Evolutionary conservation across 1,140 invertebrate species (phyloP), one percentile per base, ranked within the genome.

Genomic region (Sesamia nonagrioides): DNA sequence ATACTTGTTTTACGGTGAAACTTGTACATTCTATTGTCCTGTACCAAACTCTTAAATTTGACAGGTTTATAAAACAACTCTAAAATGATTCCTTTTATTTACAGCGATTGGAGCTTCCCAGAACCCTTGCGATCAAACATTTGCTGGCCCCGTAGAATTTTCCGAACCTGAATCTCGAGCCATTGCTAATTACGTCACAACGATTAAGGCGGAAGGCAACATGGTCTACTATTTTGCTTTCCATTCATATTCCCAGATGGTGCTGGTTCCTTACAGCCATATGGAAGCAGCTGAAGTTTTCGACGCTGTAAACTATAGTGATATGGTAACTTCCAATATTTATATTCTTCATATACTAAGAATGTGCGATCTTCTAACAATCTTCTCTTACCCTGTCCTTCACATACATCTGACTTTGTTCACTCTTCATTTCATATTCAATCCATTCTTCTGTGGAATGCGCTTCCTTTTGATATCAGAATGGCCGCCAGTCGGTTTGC

Each of bases 101-200:
- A 52, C 88, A 94, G 95, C 89, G 11, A 82, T 85, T 18, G 98
- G 98, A 2, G 96, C 98, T 7, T 98, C 97, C n/a, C 95, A 95
- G 0, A 97, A 98, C 92, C 97, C 98, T 2, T 99, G 99, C 88
- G 96, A 96, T 2, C 97, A 98, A 79, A 98, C 97, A 0, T 99
- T 97, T 90, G 97, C 97, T 21, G 99, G 99, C 11, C 96, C 96
- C 0, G 89, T 93, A 0, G 95, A 98, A 0, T 99, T 98, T 88
- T 99, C 98, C 0, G 99, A 99, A 94, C 97, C 97, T 0, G 99
- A 99, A 95, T 98, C 98, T 0, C 95, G 95, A 85, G 97, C 98
- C 0, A 96, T 97, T 68, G 88, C 95, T 79, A 91, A 82, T 58
- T 89, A 91, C 61, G 85, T 94, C 0, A 52, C 68, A 18, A 81